Evolutionary conservation across 2,797 vertebrate genomes (phyloP), one percentile per base, ranked within the genome.

Genomic region (Poecilia wingei): DNA sequence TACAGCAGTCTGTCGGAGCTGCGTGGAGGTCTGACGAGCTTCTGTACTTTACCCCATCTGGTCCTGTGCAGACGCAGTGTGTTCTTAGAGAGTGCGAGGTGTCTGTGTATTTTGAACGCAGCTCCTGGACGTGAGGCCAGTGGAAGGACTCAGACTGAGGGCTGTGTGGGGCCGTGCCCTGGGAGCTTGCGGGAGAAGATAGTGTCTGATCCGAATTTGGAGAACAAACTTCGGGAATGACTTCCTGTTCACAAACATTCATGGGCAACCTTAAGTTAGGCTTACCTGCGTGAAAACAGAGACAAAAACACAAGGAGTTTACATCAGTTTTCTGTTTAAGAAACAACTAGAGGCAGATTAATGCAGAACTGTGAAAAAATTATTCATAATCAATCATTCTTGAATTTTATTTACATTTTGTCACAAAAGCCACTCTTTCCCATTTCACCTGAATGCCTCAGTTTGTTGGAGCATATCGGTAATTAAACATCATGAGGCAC

Each of bases 101-200:
- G 2, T 86, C 68, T 0, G 82, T 69, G 59, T 98, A 98, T 84
- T 96, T 97, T 80, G 97, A 97, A 41, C 97, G 93, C 73, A 99
- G 95, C 89, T 97, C 96, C 75, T 95, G 96, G 45, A 99, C 97
- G 0, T 98, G 96, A 0, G 98, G 98, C 98, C 98, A 99, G 74
- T 93, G 79, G 82, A 98, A 98, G 80, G 89, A 91, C 84, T 98
- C 97, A 0, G 93, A 43, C 5, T 92, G 86, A 0, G 97, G 95
- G 86, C 95, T 97, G 2, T 95, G 94, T 2, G 96, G 95, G 73
- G 79, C 86, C 1, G 91, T 64, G 64, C 89, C 79, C 25, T 79
- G 89, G 75, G 94, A 93, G 85, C 93, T 95, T 72, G 89, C 64
- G n/a, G 57, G 80, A 41, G 92, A 93, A 74, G 83, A 80, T n/a